Base-by-base conservation (phyloP, 2,888 invertebrate species). In the Pherbina coryleti region DNA sequence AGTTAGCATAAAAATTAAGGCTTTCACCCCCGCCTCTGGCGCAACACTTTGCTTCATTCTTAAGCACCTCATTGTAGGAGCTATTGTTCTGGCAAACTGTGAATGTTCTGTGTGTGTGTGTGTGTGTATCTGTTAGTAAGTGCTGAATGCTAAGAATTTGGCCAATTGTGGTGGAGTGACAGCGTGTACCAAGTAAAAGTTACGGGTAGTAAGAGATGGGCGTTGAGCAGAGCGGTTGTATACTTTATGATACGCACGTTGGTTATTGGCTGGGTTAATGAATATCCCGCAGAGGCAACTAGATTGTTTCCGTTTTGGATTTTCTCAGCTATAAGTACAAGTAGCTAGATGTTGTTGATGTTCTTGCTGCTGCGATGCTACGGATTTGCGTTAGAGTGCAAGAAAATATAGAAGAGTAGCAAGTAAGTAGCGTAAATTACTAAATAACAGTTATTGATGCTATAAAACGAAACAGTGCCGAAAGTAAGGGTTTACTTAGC, bases 1-100 rank as follows among this genome's bases (percentile, higher is more conserved):
- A 79, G 69, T 79, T 79, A 78, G 71, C 75, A 78, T 79, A 78
- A 76, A 81, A 81, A 76, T 78, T 78, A 82, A 81, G 80, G 79
- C 80, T 49, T 69, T 69, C 51, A 1, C 69, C 69, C 28, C 5
- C 7, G 5, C 8, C n/a, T 14, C 55, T 19, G 19, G 7, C 17
- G 37, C 7, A 37, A n/a, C 44, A n/a, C 44, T 67, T 11, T 67
- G 37, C 67, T 22, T 9, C 44, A 44, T 22, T 44, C 19, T 22
- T 44, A 44, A 44, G 44, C 44, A 44, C 44, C 44, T 44, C 31
- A 28, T 19, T 9, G 31, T 31, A 28, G 31, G 0, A 31, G 64
- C 28, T 31, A 64, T 31, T 64, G 64, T 64, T 64, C 28, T 1
- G 28, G n/a, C 22, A 17, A 28, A 25, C 62, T 62, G 31, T 25